These are phyloP conservation scores for Cepaea hortensis DNA, from an alignment of 2,888 invertebrate genomes.

Conservation along the genomic window DNA sequence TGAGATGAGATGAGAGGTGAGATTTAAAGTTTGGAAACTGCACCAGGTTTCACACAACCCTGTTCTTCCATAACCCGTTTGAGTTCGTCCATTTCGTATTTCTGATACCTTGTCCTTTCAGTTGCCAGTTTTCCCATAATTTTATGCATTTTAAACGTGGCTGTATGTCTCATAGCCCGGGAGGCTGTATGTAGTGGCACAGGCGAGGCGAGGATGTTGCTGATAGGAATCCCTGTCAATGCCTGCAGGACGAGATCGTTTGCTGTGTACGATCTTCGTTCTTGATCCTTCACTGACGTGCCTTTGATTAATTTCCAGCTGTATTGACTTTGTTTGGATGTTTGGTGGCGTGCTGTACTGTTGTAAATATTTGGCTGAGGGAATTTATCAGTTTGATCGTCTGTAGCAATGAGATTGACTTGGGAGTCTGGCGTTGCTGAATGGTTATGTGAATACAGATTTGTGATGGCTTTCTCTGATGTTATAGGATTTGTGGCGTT, in stretches of 20 bases:
- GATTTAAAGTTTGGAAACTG: too few relatives aligned
- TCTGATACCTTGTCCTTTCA: conserved; percentile 65
- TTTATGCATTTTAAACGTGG: conserved; percentile 71
- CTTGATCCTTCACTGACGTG: conserved; percentile 55
- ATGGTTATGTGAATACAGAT: too few relatives aligned
- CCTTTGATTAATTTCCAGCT: conserved; percentile 65
- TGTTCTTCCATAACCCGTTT: conserved; percentile 43
- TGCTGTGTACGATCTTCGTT: conserved; percentile 58
- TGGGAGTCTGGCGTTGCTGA: too few relatives aligned
- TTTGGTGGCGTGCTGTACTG: background rate
- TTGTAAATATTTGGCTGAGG: too few relatives aligned
- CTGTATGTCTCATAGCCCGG: conserved; percentile 69
- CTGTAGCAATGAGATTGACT: too few relatives aligned
- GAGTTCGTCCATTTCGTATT: conserved; percentile 65
- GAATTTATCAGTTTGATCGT: too few relatives aligned
- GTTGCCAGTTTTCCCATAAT: conserved; percentile 68
- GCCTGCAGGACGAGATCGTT: conserved; percentile 66
- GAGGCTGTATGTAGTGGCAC: conserved; percentile 65
- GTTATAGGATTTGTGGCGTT: too few relatives aligned
- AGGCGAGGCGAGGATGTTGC: conserved; percentile 51
- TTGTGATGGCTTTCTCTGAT: too few relatives aligned
- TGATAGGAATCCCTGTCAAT: conserved; percentile 61
- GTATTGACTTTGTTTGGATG: conserved; percentile 50
- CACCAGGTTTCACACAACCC: background rate
- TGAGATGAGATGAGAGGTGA: too few relatives aligned